These are phyloP conservation scores for Drosophila demipolita DNA, from an alignment of 2,888 invertebrate species.

Conservation along the genomic window DNA sequence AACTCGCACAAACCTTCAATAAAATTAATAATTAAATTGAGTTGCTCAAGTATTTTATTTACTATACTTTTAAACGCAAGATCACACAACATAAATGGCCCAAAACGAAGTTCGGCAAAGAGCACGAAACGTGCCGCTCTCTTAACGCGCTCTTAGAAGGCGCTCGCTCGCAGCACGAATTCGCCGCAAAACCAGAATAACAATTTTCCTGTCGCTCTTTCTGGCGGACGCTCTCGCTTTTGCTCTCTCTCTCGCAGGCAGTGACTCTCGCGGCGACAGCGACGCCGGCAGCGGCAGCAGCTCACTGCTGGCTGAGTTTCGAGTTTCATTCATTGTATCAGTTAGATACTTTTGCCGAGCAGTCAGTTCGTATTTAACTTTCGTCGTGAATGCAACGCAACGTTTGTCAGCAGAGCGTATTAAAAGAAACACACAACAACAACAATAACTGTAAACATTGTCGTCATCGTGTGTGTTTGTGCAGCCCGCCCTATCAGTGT, in stretches of 20 bases:
- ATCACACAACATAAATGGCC: constrained; percentile 4
- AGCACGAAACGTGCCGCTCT: constrained; percentile 17
- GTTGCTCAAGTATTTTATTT: not conserved
- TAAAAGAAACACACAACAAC: constrained; percentile 42
- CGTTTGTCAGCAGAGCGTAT: constrained; percentile 66
- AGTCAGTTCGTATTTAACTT: constrained; percentile 82
- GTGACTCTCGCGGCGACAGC: constrained; percentile 31
- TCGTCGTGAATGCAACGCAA: constrained; percentile 81
- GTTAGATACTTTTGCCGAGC: constrained; percentile 63
- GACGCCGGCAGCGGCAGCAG: constrained; percentile 30
- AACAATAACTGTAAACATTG: constrained; percentile 38
- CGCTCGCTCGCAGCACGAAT: constrained; percentile 42
- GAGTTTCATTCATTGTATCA: constrained; percentile 82
- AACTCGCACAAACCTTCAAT: not conserved
- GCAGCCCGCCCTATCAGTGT: not conserved
- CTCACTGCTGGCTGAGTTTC: constrained; percentile 47
- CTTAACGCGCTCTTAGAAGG: constrained; percentile 43
- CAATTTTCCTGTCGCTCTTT: constrained; percentile 31
- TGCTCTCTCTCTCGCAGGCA: constrained; percentile 12
- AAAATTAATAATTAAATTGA: not conserved
- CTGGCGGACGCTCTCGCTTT: constrained; percentile 6
- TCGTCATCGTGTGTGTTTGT: constrained; percentile 18
- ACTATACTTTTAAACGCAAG: constrained; percentile 10
- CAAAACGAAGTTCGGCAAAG: not conserved
- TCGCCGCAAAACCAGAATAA: constrained; percentile 72